Percentiles rank a stretch among this genome's conserved stretches.
Evolutionary conservation across 2,113 vertebrate genomes (phyloP).

Genomic region (Epinephelus moara): DNA sequence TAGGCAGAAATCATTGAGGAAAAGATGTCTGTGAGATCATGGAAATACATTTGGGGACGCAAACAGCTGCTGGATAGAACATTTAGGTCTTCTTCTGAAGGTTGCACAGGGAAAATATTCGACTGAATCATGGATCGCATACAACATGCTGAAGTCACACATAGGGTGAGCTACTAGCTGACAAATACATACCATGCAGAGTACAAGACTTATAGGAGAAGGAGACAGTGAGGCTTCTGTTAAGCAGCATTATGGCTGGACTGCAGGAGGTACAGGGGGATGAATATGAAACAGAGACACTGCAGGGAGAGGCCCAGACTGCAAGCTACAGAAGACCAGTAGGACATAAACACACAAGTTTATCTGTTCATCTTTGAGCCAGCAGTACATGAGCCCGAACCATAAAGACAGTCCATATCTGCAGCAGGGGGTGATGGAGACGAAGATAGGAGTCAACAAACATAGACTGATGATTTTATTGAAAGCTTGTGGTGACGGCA

Average conservation of each 20-base stretch:
- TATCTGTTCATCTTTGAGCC: neutral
- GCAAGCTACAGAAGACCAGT: neutral
- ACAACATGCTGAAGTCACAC: neutral
- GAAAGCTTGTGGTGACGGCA: neutral
- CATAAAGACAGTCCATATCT: neutral
- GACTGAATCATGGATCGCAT: neutral
- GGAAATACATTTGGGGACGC: neutral
- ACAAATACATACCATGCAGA: too few species aligned
- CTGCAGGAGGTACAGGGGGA: neutral
- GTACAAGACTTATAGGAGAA: neutral
- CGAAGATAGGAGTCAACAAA: neutral
- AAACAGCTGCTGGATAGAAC: neutral
- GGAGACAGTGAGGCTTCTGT: neutral
- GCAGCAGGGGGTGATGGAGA: neutral
- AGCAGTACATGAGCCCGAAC: neutral
- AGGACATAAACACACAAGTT: neutral
- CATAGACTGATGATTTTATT: neutral
- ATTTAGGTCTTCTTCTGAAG: neutral
- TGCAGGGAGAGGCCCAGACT: neutral
- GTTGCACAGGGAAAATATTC: neutral
- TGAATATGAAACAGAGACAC: neutral
- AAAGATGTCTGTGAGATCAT: neutral
- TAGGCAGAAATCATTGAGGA: neutral
- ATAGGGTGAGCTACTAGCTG: neutral
- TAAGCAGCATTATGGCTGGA: neutral